Conservation (phyloP, 2,888 invertebrate species). For the Lottia scabra region DNA sequence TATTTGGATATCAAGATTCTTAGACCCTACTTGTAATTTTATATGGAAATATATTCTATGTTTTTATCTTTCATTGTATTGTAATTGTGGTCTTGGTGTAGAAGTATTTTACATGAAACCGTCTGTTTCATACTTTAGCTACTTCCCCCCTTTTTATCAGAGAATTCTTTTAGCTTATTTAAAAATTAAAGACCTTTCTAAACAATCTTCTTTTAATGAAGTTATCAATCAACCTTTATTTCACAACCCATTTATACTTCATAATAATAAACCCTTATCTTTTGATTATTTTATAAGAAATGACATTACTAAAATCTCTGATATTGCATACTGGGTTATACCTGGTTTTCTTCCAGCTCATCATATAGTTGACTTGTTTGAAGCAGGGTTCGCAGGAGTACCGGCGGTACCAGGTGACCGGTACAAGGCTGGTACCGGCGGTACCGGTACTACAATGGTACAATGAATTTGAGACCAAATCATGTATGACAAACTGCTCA, state of each 20-base stretch:
- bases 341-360: not conserved
- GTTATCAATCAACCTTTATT: not conserved
- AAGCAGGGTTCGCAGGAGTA: no score
- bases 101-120: not conserved
- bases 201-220: not conserved
- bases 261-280: not conserved
- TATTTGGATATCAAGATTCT: not conserved
- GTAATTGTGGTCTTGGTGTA: not conserved
- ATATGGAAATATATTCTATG: not conserved
- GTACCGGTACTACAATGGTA: no score
- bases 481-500: no score
- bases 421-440: no score
- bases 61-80: not conserved
- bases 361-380: not conserved
- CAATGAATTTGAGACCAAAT: no score
- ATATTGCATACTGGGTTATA: not conserved
- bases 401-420: no score
- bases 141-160: not conserved
- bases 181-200: not conserved
- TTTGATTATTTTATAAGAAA: no score
- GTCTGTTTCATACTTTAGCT: not conserved
- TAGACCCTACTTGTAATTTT: not conserved
- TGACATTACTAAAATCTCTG: no score
- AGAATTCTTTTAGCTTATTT: not conserved
- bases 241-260: not conserved